Conservation (phyloP, 1,140 invertebrate genomes). For the Caenorhabditis remanei region DNA sequence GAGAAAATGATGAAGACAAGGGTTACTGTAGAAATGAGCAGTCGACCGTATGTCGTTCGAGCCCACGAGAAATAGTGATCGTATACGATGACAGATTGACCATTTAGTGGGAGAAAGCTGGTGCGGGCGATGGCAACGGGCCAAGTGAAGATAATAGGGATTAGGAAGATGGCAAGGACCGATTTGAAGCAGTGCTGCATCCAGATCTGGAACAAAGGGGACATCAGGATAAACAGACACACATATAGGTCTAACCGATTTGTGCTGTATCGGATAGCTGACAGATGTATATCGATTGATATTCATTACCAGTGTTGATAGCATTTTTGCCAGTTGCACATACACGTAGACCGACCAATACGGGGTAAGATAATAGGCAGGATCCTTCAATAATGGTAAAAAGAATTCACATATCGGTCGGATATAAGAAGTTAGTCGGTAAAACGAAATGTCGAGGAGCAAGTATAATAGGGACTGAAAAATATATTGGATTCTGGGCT, state of each 20-base stretch:
- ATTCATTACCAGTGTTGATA: background rate
- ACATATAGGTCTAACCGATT: background rate
- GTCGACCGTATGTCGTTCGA: background rate
- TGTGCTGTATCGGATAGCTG: background rate
- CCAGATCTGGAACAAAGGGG: background rate
- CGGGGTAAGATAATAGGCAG: background rate
- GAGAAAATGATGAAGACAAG: background rate
- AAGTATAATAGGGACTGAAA: conserved; percentile 1
- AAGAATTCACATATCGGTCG: background rate
- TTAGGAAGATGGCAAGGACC: background rate
- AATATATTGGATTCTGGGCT: background rate
- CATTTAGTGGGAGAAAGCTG: background rate
- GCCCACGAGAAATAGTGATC: background rate
- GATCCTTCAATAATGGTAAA: background rate
- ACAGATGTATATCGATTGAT: conserved; percentile 15
- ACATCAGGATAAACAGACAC: background rate
- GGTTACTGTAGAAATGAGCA: background rate
- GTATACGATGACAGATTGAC: background rate
- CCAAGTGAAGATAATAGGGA: background rate
- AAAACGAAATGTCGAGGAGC: background rate
- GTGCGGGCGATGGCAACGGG: background rate
- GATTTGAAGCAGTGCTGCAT: background rate
- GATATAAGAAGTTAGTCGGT: conserved; percentile 4
- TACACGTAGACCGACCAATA: background rate
- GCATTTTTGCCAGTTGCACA: conserved; percentile 1